phyloP scores from a whole-genome alignment of 2,888 invertebrate species.

The Leptopilina syphax region DNA sequence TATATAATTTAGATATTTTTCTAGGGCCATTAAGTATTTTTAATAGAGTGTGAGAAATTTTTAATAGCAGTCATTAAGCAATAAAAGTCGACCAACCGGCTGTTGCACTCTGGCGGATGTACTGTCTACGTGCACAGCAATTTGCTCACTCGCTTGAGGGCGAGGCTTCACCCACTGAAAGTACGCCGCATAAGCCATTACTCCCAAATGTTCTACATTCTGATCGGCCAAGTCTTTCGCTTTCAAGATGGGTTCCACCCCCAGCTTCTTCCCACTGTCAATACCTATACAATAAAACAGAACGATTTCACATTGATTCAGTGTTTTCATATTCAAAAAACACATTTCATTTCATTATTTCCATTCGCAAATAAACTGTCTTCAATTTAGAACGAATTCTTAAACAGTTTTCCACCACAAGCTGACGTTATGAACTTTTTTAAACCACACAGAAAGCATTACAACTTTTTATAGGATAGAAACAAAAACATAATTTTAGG shows the following conservation, averaged over 20 bases:
- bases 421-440: too few species aligned
- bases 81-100: slow-evolving; percentile 80
- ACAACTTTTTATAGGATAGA: too few species aligned
- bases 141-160: slow-evolving; percentile 89
- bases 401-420: too few species aligned
- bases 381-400: too few species aligned
- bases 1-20: slow-evolving; percentile 32
- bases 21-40: slow-evolving; percentile 40
- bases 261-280: slow-evolving; percentile 81
- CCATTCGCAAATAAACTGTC: too few species aligned
- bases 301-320: neutral
- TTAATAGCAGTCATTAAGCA: slow-evolving; percentile 50
- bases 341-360: too few species aligned
- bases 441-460: too few species aligned
- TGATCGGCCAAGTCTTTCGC: slow-evolving; percentile 97
- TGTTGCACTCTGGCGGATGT: slow-evolving; percentile 92
- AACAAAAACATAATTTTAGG: too few species aligned
- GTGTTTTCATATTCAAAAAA: too few species aligned
- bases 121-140: slow-evolving; percentile 88
- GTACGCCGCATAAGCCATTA: slow-evolving; percentile 97
- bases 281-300: slow-evolving; percentile 76
- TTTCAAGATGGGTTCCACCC: slow-evolving; percentile 92
- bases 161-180: slow-evolving; percentile 93
- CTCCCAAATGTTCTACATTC: slow-evolving; percentile 96
- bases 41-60: slow-evolving; percentile 28